A percentile compares a stretch with the other conserved stretches of the same genome.
These are phyloP conservation scores for Tortricodes alternella DNA, from an alignment of 2,888 invertebrate species.

Conservation along the genomic window DNA sequence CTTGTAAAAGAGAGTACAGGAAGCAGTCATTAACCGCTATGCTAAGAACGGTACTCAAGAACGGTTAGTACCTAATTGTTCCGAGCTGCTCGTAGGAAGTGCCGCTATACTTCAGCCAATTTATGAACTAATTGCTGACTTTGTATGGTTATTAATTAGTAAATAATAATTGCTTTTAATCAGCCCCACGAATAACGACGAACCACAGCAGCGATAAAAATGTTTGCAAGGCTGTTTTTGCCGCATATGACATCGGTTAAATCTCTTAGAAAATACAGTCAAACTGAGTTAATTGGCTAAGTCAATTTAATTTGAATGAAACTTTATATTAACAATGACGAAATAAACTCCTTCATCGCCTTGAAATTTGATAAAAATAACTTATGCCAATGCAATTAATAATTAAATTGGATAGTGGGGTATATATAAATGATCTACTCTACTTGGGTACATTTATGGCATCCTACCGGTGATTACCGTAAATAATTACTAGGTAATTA, in stretches of 20 bases:
- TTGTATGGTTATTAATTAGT: slow-evolving; percentile 5
- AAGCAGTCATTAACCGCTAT: not conserved
- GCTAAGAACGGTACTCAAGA: not conserved
- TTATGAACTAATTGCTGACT: slow-evolving; percentile 10
- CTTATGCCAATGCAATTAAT: not conserved
- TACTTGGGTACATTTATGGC: slow-evolving; percentile 13
- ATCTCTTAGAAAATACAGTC: too few relatives aligned
- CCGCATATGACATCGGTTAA: too few relatives aligned
- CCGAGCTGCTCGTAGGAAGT: slow-evolving; percentile 13
- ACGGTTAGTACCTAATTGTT: slow-evolving; percentile 8
- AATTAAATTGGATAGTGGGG: not conserved
- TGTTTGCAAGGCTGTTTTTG: too few relatives aligned
- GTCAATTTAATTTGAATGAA: too few relatives aligned
- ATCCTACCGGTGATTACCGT: slow-evolving; percentile 26
- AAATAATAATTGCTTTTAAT: slow-evolving; percentile 6
- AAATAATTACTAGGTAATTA: slow-evolving; percentile 32
- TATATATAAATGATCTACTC: not conserved
- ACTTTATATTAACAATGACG: not conserved
- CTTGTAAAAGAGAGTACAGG: too few relatives aligned
- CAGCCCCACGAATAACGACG: not conserved
- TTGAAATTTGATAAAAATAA: not conserved
- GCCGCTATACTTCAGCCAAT: slow-evolving; percentile 3
- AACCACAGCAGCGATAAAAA: too few relatives aligned
- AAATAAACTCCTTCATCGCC: not conserved
- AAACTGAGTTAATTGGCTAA: too few relatives aligned